Evolutionary conservation across 2,113 vertebrate species (phyloP).

Genomic region (Nasalis larvatus): DNA sequence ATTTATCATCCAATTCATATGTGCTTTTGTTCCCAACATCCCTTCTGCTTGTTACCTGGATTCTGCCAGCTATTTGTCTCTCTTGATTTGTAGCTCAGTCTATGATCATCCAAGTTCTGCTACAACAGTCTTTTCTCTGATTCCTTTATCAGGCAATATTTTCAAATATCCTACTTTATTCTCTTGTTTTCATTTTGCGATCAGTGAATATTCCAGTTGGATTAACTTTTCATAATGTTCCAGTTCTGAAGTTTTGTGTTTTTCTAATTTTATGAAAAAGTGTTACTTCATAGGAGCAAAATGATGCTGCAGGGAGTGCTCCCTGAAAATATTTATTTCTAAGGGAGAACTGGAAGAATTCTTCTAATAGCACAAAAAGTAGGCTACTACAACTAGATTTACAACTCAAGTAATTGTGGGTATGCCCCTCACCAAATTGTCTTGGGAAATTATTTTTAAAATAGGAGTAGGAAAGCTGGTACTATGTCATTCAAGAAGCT

Average conservation of each 20-base stretch:
- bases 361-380: neutral
- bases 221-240: neutral
- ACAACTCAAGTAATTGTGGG: neutral
- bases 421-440: neutral
- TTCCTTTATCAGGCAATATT: neutral
- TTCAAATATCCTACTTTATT: neutral
- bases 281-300: neutral
- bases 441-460: neutral
- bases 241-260: neutral
- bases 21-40: neutral
- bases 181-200: neutral
- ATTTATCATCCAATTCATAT: neutral
- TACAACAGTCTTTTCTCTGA: neutral
- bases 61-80: neutral
- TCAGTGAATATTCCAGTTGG: neutral
- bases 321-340: neutral
- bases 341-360: neutral
- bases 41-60: neutral
- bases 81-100: neutral
- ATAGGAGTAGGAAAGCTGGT: neutral
- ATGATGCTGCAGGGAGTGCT: neutral
- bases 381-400: neutral
- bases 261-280: neutral
- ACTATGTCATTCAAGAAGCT: neutral
- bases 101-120: neutral